phyloP scores from a whole-genome alignment of 2,797 vertebrate species.

The Apodemus agrarius region DNA sequence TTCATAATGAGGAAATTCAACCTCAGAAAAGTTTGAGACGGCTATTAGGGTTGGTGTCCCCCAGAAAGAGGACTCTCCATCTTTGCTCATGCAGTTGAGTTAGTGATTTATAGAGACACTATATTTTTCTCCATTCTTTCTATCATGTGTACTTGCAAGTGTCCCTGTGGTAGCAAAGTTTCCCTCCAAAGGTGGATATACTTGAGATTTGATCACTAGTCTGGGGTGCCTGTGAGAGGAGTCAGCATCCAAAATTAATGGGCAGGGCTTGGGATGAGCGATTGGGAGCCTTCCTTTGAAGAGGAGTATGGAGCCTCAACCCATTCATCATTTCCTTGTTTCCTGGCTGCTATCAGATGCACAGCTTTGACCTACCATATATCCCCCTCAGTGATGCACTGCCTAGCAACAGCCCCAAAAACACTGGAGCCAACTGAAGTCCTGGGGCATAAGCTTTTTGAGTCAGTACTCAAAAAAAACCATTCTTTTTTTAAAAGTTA shows the following conservation, averaged over 20 bases:
- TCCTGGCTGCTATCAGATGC: background rate
- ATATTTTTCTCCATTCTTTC: background rate
- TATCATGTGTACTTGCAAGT: background rate
- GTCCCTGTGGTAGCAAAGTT: background rate
- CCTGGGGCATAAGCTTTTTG: background rate
- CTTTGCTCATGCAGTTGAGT: slow-evolving; percentile 72
- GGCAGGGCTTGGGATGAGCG: background rate
- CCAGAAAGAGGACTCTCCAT: background rate
- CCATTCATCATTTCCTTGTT: background rate
- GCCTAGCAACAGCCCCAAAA: too few species aligned
- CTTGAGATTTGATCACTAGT: background rate
- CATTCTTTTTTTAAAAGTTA: background rate
- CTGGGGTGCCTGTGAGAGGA: background rate
- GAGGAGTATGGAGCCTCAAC: too few species aligned
- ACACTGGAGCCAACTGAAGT: too few species aligned
- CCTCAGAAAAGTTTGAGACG: slow-evolving; percentile 37
- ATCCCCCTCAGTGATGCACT: too few species aligned
- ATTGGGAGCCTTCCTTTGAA: background rate
- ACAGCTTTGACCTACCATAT: background rate
- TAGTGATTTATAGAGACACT: slow-evolving; percentile 27
- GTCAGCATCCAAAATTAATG: background rate
- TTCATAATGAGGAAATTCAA: slow-evolving; percentile 68
- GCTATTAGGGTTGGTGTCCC: slow-evolving; percentile 16
- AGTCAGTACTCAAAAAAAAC: background rate
- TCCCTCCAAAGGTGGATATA: background rate